Percentiles rank a stretch among this genome's conserved stretches.
Evolutionary conservation across 1,140 invertebrate species (phyloP).

Genomic region (Amyelois transitella): DNA sequence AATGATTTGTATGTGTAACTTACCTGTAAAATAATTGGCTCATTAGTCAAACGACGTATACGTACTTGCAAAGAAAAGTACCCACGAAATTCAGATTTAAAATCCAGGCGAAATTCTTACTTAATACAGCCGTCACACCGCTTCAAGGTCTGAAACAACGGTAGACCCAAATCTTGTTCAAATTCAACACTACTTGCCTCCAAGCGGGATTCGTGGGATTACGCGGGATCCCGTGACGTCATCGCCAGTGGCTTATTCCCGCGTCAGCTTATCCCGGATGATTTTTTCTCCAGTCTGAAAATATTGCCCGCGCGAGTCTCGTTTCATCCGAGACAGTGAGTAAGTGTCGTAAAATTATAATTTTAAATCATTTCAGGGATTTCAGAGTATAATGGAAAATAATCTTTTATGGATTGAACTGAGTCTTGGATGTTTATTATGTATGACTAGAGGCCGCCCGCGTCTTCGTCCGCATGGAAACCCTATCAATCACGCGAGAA

Average conservation of each 20-base stretch:
- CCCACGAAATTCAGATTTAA: background rate
- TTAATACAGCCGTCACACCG: background rate
- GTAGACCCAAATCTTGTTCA: constrained; percentile 26
- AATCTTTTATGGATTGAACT: no score
- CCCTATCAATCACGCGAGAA: no score
- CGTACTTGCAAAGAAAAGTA: background rate
- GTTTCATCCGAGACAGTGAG: background rate
- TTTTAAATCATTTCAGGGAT: background rate
- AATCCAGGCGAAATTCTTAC: background rate
- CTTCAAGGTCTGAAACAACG: background rate
- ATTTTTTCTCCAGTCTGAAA: constrained; percentile 28
- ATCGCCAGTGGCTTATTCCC: constrained; percentile 20
- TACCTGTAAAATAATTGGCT: no score
- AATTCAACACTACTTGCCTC: constrained; percentile 30
- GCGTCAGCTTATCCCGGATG: constrained; percentile 24
- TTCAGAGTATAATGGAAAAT: no score
- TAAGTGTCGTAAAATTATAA: background rate
- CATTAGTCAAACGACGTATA: no score
- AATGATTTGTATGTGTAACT: no score
- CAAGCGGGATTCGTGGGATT: constrained; percentile 26
- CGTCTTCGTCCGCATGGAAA: no score
- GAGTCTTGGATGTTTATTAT: no score
- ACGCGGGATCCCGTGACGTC: constrained; percentile 29
- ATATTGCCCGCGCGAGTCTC: constrained; percentile 12
- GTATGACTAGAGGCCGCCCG: no score